Conservation (phyloP, 2,888 invertebrate species). For the Sminthurinus aureus region DNA sequence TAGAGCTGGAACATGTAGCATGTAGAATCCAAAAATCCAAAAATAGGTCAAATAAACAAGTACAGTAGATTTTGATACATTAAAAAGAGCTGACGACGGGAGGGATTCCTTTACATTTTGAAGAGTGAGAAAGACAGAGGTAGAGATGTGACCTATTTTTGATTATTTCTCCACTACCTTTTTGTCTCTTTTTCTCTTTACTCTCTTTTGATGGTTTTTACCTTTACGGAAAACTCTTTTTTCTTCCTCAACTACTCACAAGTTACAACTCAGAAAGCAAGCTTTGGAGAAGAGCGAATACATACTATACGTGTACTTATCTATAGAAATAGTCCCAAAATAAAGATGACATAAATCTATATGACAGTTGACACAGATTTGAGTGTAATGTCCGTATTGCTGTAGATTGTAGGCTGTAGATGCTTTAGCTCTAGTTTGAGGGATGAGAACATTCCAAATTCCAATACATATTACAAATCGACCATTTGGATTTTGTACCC, state of each 20-base stretch:
- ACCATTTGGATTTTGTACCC: not conserved
- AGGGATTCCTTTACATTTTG: not conserved
- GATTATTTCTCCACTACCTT: not conserved
- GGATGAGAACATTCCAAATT: not conserved
- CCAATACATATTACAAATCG: not conserved
- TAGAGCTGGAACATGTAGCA: not conserved
- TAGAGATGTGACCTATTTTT: not conserved
- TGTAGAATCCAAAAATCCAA: not conserved
- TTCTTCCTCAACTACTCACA: not conserved
- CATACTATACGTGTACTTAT: not conserved
- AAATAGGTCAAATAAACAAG: slow-evolving; percentile 3
- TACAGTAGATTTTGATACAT: not conserved
- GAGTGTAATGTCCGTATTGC: not conserved
- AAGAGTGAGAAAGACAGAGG: no score
- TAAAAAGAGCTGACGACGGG: slow-evolving; percentile 6
- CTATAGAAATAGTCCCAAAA: not conserved
- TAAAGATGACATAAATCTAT: slow-evolving; percentile 17
- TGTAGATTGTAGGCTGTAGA: not conserved
- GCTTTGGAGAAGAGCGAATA: not conserved
- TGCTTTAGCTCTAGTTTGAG: not conserved
- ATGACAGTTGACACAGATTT: slow-evolving; percentile 12
- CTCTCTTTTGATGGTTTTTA: no score
- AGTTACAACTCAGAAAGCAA: not conserved
- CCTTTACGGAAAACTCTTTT: slow-evolving; percentile 10
- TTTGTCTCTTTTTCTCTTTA: no score